phyloP scores from a whole-genome alignment of 2,888 invertebrate species.

The Hartigia nigra region DNA sequence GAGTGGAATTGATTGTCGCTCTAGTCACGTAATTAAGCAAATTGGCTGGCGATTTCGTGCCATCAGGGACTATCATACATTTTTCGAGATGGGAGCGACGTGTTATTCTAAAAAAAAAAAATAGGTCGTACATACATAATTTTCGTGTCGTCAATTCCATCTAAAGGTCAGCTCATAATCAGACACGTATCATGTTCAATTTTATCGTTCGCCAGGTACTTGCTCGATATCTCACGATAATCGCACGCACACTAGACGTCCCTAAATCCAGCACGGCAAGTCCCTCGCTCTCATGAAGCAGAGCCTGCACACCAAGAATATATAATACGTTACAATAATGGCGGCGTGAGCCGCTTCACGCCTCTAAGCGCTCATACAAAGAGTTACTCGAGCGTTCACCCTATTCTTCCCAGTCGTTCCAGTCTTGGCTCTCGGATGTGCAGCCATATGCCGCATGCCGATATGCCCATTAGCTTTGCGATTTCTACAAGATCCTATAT shows the following conservation, averaged over 20 bases:
- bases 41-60: too few relatives aligned
- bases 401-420: slow-evolving; percentile 4
- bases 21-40: too few relatives aligned
- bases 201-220: not conserved
- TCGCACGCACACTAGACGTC: not conserved
- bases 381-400: slow-evolving; percentile 34
- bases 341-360: slow-evolving; percentile 28
- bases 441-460: slow-evolving; percentile 45
- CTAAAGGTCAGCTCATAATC: not conserved
- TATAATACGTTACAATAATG: not conserved
- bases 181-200: not conserved
- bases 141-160: not conserved
- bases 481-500: slow-evolving; percentile 53
- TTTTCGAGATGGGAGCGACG: too few relatives aligned
- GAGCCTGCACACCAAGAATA: not conserved
- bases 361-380: slow-evolving; percentile 44
- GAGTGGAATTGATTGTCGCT: too few relatives aligned
- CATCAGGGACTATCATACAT: too few relatives aligned
- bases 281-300: not conserved
- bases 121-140: not conserved
- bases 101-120: too few relatives aligned
- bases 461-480: slow-evolving; percentile 48
- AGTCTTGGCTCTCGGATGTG: slow-evolving; percentile 12
- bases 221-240: not conserved
- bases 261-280: not conserved